These are phyloP conservation scores for Achatina immaculata DNA, from an alignment of 1,140 invertebrate genomes.

Conservation along the genomic window DNA sequence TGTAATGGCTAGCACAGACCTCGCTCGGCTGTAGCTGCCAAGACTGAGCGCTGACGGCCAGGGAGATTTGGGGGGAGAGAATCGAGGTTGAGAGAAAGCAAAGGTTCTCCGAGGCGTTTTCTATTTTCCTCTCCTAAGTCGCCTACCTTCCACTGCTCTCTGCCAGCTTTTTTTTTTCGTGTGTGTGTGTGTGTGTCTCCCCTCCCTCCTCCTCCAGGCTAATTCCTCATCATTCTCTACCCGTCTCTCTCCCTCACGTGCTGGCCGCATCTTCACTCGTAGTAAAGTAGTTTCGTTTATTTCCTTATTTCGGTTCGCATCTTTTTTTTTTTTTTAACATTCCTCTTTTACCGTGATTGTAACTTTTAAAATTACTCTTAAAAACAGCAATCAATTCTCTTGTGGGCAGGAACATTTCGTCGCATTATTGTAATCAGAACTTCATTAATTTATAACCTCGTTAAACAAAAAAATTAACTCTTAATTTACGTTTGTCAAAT, in stretches of 20 bases:
- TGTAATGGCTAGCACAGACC: conserved; percentile 11
- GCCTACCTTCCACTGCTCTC: background rate
- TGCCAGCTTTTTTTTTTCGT: background rate
- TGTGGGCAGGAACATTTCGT: too few relatives aligned
- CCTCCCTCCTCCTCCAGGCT: background rate
- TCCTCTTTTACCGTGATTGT: too few relatives aligned
- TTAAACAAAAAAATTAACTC: too few relatives aligned
- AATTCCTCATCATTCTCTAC: background rate
- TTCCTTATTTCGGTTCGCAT: conserved; percentile 10
- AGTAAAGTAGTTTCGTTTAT: background rate
- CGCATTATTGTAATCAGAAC: too few relatives aligned
- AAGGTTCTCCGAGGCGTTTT: conserved; percentile 11
- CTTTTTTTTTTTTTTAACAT: conserved; percentile 2
- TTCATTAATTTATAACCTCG: too few relatives aligned
- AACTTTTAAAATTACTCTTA: too few relatives aligned
- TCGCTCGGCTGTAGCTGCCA: conserved; percentile 15
- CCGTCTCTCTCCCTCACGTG: background rate
- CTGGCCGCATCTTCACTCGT: background rate
- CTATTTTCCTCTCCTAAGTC: too few relatives aligned
- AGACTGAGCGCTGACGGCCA: background rate
- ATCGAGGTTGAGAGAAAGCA: background rate
- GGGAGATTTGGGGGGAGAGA: background rate
- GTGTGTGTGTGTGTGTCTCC: background rate
- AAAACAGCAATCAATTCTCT: too few relatives aligned
- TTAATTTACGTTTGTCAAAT: too few relatives aligned